Evolutionary conservation across 2,113 vertebrate genomes (phyloP).

Genomic region (Macroglossus sobrinus): DNA sequence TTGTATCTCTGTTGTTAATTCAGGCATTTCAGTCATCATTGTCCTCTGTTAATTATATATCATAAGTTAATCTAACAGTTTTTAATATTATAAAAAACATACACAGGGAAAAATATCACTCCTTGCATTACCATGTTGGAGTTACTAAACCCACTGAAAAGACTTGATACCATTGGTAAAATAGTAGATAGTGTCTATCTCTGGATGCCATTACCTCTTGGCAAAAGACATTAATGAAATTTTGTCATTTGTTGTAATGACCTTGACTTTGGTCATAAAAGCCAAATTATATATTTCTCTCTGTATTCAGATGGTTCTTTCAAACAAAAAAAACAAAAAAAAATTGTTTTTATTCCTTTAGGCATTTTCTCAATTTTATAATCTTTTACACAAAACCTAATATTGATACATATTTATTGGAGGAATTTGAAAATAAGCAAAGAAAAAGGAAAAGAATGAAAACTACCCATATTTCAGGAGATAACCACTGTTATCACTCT

Average conservation of each 20-base stretch:
- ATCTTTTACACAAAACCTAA: background rate
- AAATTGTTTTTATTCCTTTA: background rate
- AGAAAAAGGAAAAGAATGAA: background rate
- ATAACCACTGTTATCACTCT: background rate
- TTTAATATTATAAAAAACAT: background rate
- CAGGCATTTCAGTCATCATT: background rate
- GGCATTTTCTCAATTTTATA: background rate
- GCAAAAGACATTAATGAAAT: background rate
- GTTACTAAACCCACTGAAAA: background rate
- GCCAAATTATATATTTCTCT: background rate
- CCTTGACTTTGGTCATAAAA: background rate
- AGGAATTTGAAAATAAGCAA: background rate
- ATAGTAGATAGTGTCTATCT: background rate
- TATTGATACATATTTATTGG: background rate
- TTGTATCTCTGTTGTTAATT: background rate
- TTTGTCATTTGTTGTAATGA: background rate
- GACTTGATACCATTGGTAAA: background rate
- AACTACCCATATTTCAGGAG: background rate
- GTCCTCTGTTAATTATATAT: background rate
- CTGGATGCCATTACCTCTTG: background rate
- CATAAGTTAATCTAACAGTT: background rate
- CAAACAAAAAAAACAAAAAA: background rate
- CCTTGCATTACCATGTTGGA: background rate
- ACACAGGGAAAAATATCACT: background rate
- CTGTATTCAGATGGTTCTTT: background rate